These are phyloP conservation scores for Grantiella picta DNA, from an alignment of 2,113 vertebrate genomes.

Conservation along the genomic window DNA sequence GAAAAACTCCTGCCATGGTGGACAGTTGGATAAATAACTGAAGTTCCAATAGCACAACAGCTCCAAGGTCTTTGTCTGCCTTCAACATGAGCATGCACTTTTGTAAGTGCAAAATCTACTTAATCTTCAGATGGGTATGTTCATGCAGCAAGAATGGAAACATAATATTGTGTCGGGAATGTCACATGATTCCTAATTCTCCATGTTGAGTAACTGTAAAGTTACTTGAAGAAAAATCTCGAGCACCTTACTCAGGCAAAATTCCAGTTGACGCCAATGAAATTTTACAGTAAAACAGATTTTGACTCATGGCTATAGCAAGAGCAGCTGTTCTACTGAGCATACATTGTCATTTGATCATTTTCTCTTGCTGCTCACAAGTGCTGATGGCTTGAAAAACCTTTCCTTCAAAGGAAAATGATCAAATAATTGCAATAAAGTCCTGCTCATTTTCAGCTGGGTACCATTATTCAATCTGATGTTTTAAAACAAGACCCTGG, in stretches of 20 bases:
- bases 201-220: conserved; percentile 26
- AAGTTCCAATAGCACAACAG: conserved; percentile 26
- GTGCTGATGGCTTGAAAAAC: neutral
- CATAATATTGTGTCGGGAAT: conserved; percentile 38
- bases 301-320: neutral
- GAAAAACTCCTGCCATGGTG: conserved; percentile 43
- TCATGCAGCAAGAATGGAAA: conserved; percentile 34
- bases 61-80: conserved; percentile 23
- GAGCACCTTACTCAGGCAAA: conserved; percentile 13
- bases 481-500: neutral
- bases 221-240: conserved; percentile 34
- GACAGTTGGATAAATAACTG: conserved; percentile 51
- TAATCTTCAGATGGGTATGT: conserved; percentile 24
- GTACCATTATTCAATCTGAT: neutral
- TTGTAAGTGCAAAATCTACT: conserved; percentile 12
- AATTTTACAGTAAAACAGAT: neutral
- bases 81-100: conserved; percentile 19
- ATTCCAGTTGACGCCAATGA: conserved; percentile 30
- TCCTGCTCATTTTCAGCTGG: neutral
- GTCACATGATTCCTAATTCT: conserved; percentile 1
- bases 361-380: neutral
- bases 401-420: neutral
- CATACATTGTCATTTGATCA: neutral
- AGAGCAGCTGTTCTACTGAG: conserved; percentile 7
- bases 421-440: neutral